A percentile compares a stretch with the other conserved stretches of the same genome.
Conservation (phyloP, 2,888 invertebrate species). For the Lithophane socia region DNA sequence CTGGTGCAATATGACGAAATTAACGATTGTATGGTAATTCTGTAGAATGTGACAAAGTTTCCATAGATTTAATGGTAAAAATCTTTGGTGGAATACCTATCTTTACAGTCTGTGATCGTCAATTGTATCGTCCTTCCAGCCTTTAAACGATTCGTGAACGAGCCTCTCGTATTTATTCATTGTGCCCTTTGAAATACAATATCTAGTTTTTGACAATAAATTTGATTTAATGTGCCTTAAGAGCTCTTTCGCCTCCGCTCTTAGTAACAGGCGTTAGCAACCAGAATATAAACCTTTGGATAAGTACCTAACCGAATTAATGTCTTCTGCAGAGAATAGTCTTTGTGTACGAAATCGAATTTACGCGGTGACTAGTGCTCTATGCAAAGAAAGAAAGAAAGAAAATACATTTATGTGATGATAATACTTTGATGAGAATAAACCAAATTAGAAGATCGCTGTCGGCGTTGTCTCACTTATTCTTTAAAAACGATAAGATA, state of each 20-base stretch:
- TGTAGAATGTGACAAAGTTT: background rate
- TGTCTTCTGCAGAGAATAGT: slow-evolving; percentile 36
- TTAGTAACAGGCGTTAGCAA: slow-evolving; percentile 40
- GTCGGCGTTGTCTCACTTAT: background rate
- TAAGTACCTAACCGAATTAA: slow-evolving; percentile 33
- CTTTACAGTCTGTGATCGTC: slow-evolving; percentile 1
- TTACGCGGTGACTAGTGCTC: slow-evolving; percentile 25
- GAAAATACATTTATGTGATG: slow-evolving; percentile 7
- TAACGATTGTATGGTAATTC: background rate
- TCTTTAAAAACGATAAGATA: background rate
- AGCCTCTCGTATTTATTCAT: slow-evolving; percentile 28
- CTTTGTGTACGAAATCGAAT: slow-evolving; percentile 41
- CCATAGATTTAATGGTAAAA: slow-evolving; percentile 4
- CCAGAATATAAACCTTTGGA: slow-evolving; percentile 35
- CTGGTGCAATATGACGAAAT: background rate
- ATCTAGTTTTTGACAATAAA: slow-evolving; percentile 39
- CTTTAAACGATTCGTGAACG: slow-evolving; percentile 14
- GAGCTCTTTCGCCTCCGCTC: slow-evolving; percentile 21
- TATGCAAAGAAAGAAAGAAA: background rate
- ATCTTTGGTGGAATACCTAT: slow-evolving; percentile 13
- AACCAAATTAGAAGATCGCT: background rate
- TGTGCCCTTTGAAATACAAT: slow-evolving; percentile 34
- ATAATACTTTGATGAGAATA: slow-evolving; percentile 21
- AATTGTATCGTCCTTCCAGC: slow-evolving; percentile 31
- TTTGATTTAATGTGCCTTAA: slow-evolving; percentile 40